Percentiles rank a stretch among this genome's conserved stretches.
These are phyloP conservation scores for Egretta garzetta DNA, from an alignment of 2,113 vertebrate genomes.

Conservation along the genomic window DNA sequence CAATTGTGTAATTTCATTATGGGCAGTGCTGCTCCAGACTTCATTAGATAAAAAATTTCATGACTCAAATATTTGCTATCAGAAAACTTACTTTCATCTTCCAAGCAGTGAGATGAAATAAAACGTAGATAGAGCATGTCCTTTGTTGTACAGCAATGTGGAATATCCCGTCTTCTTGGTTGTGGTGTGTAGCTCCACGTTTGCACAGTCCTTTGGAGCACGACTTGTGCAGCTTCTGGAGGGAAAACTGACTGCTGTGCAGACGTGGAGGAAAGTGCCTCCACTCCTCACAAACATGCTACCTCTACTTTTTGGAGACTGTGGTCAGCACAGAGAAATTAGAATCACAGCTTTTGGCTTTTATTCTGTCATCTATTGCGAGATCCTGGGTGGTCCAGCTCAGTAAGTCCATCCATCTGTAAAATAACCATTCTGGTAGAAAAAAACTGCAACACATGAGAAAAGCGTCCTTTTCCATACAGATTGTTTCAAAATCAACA, in stretches of 20 bases:
- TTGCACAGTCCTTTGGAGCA: neutral
- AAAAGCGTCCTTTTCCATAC: neutral
- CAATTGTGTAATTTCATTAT: neutral
- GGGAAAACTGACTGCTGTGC: rapidly evolving
- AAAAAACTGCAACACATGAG: neutral
- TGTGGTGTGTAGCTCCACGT: neutral
- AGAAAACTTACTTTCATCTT: neutral
- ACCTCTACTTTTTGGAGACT: neutral
- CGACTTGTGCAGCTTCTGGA: neutral
- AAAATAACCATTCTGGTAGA: neutral
- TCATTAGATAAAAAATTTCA: neutral
- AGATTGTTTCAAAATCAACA: neutral
- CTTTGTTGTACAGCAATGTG: neutral
- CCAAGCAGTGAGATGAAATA: neutral
- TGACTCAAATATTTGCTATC: neutral
- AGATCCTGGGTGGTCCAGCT: neutral
- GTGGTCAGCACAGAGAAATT: neutral
- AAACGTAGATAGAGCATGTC: neutral
- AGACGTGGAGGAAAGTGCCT: rapidly evolving
- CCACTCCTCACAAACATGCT: neutral
- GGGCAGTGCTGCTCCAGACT: neutral
- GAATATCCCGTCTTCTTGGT: neutral
- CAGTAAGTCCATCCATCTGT: neutral
- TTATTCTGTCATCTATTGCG: neutral
- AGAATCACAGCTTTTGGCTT: neutral